Percentiles rank a stretch among this genome's conserved stretches.
These are phyloP conservation scores for Halichoerus grypus DNA, from an alignment of 2,113 vertebrate genomes.

Conservation along the genomic window DNA sequence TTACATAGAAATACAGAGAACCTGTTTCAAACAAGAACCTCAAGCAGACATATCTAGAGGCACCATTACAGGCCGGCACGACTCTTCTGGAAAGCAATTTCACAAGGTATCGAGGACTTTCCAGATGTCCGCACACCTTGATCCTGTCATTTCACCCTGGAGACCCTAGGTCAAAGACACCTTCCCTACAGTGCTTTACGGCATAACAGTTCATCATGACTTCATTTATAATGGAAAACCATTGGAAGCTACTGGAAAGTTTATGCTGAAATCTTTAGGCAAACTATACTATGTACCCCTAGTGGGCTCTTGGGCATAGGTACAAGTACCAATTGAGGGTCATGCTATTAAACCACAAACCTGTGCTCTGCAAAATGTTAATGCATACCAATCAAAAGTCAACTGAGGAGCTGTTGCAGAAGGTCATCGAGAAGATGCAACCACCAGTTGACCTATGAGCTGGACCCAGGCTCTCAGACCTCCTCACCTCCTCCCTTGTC, in stretches of 20 bases:
- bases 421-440: neutral
- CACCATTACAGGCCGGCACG: neutral
- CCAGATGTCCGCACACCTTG: neutral
- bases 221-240: neutral
- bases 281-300: neutral
- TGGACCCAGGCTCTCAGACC: neutral
- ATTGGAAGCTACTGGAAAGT: neutral
- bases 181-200: neutral
- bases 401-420: neutral
- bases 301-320: neutral
- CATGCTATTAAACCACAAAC: neutral
- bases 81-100: neutral
- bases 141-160: neutral
- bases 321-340: neutral
- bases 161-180: neutral
- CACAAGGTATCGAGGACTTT: neutral
- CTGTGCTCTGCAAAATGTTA: neutral
- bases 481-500: neutral
- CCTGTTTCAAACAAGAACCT: constrained; percentile 4
- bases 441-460: neutral
- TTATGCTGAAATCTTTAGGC: neutral
- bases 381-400: neutral
- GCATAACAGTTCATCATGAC: neutral
- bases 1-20: neutral
- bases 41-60: neutral